Percentiles rank a stretch among this genome's conserved stretches.
These are phyloP conservation scores for Coracopsis vasa DNA, from an alignment of 2,113 vertebrate genomes.

Conservation along the genomic window DNA sequence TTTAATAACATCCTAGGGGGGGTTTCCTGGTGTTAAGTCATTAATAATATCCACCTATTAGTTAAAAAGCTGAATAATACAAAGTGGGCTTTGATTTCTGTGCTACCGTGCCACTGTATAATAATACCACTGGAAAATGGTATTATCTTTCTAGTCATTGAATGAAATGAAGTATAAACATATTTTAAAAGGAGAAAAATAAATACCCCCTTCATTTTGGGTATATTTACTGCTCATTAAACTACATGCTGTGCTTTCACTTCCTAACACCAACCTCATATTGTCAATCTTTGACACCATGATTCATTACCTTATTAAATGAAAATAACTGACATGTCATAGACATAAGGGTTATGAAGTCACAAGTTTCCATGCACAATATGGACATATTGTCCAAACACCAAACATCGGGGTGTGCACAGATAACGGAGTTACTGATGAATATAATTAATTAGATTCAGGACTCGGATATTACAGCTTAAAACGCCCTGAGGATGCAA, in stretches of 20 bases:
- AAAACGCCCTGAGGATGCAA: neutral
- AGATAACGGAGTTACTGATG: neutral
- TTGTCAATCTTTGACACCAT: neutral
- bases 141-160: neutral
- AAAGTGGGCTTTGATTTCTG: neutral
- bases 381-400: neutral
- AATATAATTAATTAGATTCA: neutral
- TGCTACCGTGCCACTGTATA: neutral
- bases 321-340: slow-evolving; percentile 16
- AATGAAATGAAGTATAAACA: neutral
- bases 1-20: neutral
- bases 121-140: neutral
- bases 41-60: neutral
- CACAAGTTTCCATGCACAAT: neutral
- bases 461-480: neutral
- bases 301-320: slow-evolving; percentile 26
- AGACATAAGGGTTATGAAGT: neutral
- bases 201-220: neutral
- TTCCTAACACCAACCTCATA: neutral
- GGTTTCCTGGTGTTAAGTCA: no score
- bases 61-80: neutral
- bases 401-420: neutral
- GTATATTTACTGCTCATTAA: neutral
- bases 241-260: neutral
- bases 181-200: neutral